Base-by-base conservation (phyloP, 2,888 invertebrate genomes). In the Pyrochroa serraticornis region DNA sequence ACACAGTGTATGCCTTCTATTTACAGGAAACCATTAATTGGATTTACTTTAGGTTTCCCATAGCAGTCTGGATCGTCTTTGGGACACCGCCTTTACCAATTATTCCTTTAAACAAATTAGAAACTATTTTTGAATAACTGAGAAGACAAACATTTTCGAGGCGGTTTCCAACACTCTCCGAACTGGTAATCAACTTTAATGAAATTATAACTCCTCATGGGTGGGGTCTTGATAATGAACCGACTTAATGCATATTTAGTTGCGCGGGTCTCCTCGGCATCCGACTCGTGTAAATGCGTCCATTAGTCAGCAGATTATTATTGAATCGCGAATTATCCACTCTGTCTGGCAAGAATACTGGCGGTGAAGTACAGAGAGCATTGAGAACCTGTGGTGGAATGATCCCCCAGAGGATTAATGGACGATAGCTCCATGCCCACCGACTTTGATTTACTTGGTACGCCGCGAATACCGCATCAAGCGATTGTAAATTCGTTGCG, bases 11-110 rank as follows among this genome's bases (percentile, higher is more conserved):
- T 58, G 57, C 49, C 49, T 61, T 62, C 63, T 66, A 67, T 69
- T 68, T 68, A 67, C 66, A 68, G 69, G 68, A 69, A 71, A 66
- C 68, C 68, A 67, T 71, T 68, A 68, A 71, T 71, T 66, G 66
- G 62, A 67, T 69, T 65, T 64, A 65, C 66, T 66, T 67, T 65
- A 61, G 54, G 58, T 60, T 60, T 64, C 64, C 47, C 60, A 52
- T 48, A 57, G 53, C 33, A 39, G 55, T 52, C 58, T 58, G 59
- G 56, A 57, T 55, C 57, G 56, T 59, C 57, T 53, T 58, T 43
- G 47, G 39, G 37, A 34, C 42, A 45, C 13, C 37, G 43, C 49
- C 49, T 47, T 43, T 55, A 48, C 44, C 36, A 44, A 13, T 49
- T 34, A 9, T 30, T 37, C 44, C 55, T 41, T 48, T 47, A 14